Percentiles rank a stretch among this genome's conserved stretches.
These are phyloP conservation scores for Papilio protenor DNA, from an alignment of 2,888 invertebrate genomes.

Conservation along the genomic window DNA sequence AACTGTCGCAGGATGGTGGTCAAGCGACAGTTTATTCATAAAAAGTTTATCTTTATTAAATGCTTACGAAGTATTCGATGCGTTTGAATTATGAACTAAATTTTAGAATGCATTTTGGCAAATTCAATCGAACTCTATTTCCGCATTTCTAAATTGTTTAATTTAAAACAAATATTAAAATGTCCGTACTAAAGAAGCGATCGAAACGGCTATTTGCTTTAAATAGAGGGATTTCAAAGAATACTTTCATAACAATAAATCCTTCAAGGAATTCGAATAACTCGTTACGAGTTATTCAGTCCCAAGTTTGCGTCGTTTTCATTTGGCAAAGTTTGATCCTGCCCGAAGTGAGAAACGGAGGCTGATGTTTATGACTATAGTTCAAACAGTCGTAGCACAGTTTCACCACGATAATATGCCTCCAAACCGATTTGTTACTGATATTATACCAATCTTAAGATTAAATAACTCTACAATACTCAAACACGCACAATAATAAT, in stretches of 20 bases:
- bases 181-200: neutral
- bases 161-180: neutral
- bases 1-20: neutral
- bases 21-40: neutral
- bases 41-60: too few species aligned
- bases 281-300: constrained; percentile 49
- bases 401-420: neutral
- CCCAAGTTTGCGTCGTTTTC: constrained; percentile 47
- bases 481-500: neutral
- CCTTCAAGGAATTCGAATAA: constrained; percentile 41
- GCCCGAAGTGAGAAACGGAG: constrained; percentile 32
- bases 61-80: too few species aligned
- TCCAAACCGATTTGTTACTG: neutral
- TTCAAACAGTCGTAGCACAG: constrained; percentile 13
- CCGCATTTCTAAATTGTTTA: neutral
- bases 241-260: constrained; percentile 38
- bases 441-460: neutral
- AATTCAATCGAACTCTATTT: neutral
- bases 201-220: constrained; percentile 15
- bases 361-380: constrained; percentile 36
- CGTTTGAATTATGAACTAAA: too few species aligned
- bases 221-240: constrained; percentile 24
- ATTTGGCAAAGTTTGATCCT: constrained; percentile 50
- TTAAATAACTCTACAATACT: neutral
- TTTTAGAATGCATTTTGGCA: neutral